These are phyloP conservation scores for Acleris laterana DNA, from an alignment of 2,888 invertebrate genomes.

Conservation along the genomic window DNA sequence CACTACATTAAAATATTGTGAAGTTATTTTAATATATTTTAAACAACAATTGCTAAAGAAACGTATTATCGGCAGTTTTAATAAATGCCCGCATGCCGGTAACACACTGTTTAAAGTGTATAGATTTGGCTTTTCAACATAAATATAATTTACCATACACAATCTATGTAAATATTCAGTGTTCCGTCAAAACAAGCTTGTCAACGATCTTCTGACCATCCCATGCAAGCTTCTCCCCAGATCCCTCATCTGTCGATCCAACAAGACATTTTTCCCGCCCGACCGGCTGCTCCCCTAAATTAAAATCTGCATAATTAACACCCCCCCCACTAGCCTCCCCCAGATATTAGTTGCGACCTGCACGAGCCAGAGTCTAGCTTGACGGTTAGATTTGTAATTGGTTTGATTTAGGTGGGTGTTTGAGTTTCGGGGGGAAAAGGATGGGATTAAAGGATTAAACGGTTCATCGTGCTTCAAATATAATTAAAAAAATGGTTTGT, in stretches of 20 bases:
- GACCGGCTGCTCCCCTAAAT: slow-evolving; percentile 42
- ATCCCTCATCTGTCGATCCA: slow-evolving; percentile 37
- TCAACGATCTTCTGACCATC: not conserved
- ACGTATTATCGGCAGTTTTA: no score
- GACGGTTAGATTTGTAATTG: slow-evolving; percentile 34
- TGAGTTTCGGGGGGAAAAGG: slow-evolving; percentile 19
- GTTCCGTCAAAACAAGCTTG: not conserved
- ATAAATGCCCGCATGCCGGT: no score
- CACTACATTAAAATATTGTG: no score
- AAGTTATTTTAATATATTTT: no score
- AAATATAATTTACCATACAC: no score
- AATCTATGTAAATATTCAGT: no score
- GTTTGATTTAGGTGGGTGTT: slow-evolving; percentile 27
- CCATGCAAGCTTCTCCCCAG: not conserved
- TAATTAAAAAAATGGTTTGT: not conserved
- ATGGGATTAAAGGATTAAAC: slow-evolving; percentile 19
- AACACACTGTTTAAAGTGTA: no score
- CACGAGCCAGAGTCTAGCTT: slow-evolving; percentile 30
- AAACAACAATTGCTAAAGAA: no score
- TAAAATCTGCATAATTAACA: slow-evolving; percentile 50
- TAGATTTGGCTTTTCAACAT: no score
- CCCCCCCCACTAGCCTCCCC: slow-evolving; percentile 33
- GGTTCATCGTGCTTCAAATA: slow-evolving; percentile 4
- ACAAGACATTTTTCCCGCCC: slow-evolving; percentile 42
- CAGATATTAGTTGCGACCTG: slow-evolving; percentile 41